Percentiles rank a stretch among this genome's conserved stretches.
These are phyloP conservation scores for Nematopogon swammerdamellus DNA, from an alignment of 2,888 invertebrate species.

Conservation along the genomic window DNA sequence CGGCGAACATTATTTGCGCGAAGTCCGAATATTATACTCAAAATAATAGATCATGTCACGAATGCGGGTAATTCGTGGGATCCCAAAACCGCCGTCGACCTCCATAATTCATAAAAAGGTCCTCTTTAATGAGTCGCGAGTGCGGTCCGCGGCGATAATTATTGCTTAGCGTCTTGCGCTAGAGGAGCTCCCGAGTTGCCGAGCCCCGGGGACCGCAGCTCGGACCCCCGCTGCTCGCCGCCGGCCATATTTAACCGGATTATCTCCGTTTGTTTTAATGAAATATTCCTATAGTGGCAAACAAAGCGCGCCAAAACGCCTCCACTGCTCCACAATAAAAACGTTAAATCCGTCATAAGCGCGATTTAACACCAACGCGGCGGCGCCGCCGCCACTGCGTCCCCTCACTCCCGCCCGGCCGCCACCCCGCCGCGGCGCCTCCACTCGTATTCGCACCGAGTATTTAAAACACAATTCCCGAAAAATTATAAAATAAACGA, in stretches of 20 bases:
- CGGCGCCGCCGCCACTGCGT: neutral
- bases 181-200: no score
- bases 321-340: neutral
- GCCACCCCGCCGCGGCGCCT: no score
- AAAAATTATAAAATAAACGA: neutral
- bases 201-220: no score
- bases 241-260: neutral
- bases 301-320: neutral
- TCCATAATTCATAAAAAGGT: neutral
- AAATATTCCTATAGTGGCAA: neutral
- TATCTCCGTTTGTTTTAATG: neutral
- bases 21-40: no score
- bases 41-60: no score
- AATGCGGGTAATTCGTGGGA: neutral
- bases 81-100: neutral
- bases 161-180: constrained; percentile 26
- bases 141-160: constrained; percentile 19
- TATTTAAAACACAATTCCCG: neutral
- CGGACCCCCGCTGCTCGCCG: no score
- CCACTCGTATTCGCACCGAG: no score
- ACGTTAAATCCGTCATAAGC: neutral
- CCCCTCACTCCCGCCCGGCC: no score
- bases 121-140: neutral
- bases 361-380: neutral
- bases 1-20: no score